Percentiles rank a stretch among this genome's conserved stretches.
Evolutionary conservation across 2,888 invertebrate species (phyloP).

Genomic region (Catocala fraxini): DNA sequence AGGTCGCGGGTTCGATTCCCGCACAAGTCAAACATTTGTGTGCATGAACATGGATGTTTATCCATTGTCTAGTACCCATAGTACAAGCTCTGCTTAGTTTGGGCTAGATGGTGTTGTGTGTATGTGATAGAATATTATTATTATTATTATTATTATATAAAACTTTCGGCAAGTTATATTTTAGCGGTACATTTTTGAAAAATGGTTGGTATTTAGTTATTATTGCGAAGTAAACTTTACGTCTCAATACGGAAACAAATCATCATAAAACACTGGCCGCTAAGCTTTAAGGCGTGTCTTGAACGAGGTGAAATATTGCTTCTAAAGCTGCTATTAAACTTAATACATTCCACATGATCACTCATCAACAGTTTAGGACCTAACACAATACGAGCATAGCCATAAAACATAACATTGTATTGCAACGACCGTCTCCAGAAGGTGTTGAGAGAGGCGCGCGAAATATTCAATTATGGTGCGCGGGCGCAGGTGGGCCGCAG

Average conservation of each 20-base stretch:
- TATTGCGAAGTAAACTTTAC: conserved; percentile 54
- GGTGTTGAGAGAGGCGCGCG: conserved; percentile 86
- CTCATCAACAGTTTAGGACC: conserved; percentile 85
- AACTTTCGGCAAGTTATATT: not conserved
- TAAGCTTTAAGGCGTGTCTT: conserved; percentile 76
- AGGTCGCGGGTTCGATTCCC: too few relatives aligned
- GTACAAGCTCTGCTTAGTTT: too few relatives aligned
- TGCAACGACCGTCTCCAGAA: conserved; percentile 69
- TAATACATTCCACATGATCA: conserved; percentile 84
- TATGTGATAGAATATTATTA: too few relatives aligned
- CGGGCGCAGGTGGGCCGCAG: conserved; percentile 77
- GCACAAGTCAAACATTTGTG: too few relatives aligned
- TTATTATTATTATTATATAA: too few relatives aligned
- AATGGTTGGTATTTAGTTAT: conserved; percentile 4
- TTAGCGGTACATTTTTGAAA: not conserved
- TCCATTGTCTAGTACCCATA: too few relatives aligned
- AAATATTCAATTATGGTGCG: conserved; percentile 86
- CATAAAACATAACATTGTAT: conserved; percentile 85
- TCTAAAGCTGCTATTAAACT: conserved; percentile 84
- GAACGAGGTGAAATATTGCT: conserved; percentile 85
- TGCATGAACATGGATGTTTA: too few relatives aligned
- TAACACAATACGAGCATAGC: conserved; percentile 82
- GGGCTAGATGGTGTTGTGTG: too few relatives aligned
- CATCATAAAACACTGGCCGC: conserved; percentile 83
- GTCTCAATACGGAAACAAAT: conserved; percentile 83